These are phyloP conservation scores for Lepidochrysops patricia DNA, from an alignment of 2,888 invertebrate genomes.

Conservation along the genomic window DNA sequence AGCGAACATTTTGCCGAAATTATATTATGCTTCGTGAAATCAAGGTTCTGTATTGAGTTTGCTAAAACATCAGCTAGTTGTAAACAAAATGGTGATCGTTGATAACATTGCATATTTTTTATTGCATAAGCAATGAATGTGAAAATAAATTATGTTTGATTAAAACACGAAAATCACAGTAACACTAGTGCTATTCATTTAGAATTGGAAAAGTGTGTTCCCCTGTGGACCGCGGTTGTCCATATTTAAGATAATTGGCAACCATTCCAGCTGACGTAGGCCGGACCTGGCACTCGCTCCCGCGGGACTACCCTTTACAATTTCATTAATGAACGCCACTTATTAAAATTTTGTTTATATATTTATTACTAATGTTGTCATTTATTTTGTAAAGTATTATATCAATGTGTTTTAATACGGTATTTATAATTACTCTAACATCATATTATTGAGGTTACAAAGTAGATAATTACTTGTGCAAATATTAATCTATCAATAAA, in stretches of 20 bases:
- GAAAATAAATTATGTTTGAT: no score
- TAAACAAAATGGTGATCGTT: no score
- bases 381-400: neutral
- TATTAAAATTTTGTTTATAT: constrained; percentile 56
- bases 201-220: constrained; percentile 63
- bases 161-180: constrained; percentile 19
- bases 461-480: no score
- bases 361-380: constrained; percentile 22
- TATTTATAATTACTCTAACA: no score
- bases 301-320: constrained; percentile 63
- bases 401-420: neutral
- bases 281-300: constrained; percentile 63
- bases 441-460: no score
- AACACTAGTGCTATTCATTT: constrained; percentile 54
- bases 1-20: neutral
- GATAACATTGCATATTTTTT: no score
- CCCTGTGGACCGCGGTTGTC: constrained; percentile 65
- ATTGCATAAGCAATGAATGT: no score
- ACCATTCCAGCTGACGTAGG: constrained; percentile 68
- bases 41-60: no score
- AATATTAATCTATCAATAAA: no score
- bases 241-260: constrained; percentile 73
- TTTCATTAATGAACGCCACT: constrained; percentile 67
- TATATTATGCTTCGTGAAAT: no score
- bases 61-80: neutral